Conservation (phyloP, 2,888 invertebrate species). For the Bedellia somnulentella region DNA sequence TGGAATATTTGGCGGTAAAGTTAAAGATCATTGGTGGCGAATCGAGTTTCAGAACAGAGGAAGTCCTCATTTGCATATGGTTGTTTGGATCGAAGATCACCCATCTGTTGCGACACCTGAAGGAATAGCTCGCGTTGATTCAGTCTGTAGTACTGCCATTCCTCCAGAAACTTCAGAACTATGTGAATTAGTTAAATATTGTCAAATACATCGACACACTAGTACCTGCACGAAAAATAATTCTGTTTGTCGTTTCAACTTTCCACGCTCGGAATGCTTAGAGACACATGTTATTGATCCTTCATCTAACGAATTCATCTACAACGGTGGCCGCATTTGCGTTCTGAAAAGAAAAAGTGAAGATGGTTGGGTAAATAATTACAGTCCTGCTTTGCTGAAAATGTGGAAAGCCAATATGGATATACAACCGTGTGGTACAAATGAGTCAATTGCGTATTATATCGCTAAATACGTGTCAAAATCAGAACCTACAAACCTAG, state of each 20-base stretch:
- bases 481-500: slow-evolving; percentile 12
- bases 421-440: slow-evolving; percentile 16
- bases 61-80: slow-evolving; percentile 13
- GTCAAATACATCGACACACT: background rate
- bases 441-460: slow-evolving; percentile 12
- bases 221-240: background rate
- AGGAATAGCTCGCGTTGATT: background rate
- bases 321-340: slow-evolving; percentile 6
- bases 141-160: background rate
- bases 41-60: slow-evolving; percentile 13
- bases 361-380: too few species aligned
- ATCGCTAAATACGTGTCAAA: slow-evolving; percentile 12
- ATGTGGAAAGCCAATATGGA: slow-evolving; percentile 15
- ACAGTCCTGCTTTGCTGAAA: slow-evolving; percentile 8
- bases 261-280: slow-evolving; percentile 8
- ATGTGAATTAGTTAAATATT: background rate
- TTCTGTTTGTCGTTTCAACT: slow-evolving; percentile 9
- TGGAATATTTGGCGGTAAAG: slow-evolving; percentile 8
- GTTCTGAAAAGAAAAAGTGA: too few species aligned
- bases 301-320: slow-evolving; percentile 5
- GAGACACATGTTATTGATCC: slow-evolving; percentile 5
- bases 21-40: slow-evolving; percentile 9
- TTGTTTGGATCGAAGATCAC: slow-evolving; percentile 9
- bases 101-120: slow-evolving; percentile 1
- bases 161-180: background rate